Base-by-base conservation (phyloP, 2,113 vertebrate species). In the Clarias gariepinus region DNA sequence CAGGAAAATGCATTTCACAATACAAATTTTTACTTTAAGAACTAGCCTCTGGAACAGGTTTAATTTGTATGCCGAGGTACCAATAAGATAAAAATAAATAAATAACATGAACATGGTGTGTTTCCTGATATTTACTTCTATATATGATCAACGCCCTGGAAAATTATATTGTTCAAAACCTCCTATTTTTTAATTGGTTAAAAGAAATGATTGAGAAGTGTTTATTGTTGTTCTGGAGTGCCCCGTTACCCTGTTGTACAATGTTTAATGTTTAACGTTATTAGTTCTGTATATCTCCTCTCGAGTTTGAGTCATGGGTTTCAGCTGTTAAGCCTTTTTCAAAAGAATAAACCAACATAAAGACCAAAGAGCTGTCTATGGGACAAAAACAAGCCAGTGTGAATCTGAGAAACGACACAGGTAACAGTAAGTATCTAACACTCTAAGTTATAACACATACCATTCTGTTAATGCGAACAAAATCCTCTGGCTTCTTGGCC, bases 401-500 rank as follows among this genome's bases (percentile, higher is more conserved):
- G 21, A 73, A 47, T 9, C 36, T 73, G 33, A 73, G 19, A 52
- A 74, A 74, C 11, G 21, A 74, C 16, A 78, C 73, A 76, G 6
- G 47, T 7, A 15, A 76, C 69, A 19, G 15, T 7, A 77, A 18
- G 47, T 77, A 52, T 77, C 6, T 18, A 33, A 80, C 11, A 1
- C 16, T 79, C 18, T 33, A 30, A 77, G 18, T 12, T 36, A 33
- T 36, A 61, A 13, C 4, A 2, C 96, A 96, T 93, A 99, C 98
- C 98, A 99, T 99, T 86, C 98, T 96, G 94, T 99, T 99, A 89
- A 99, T 99, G 55, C 98, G 96, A 53, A 99, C 98, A 16, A 99
- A 99, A 91, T 99, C 98, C 92, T 99, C 98, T 0, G 98, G 98
- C 82, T 99, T 99, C 92, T 99, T 99, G 85, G 98, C 97, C 98